Base-by-base conservation (phyloP, 2,797 vertebrate genomes). In the Chromobotia macracanthus region DNA sequence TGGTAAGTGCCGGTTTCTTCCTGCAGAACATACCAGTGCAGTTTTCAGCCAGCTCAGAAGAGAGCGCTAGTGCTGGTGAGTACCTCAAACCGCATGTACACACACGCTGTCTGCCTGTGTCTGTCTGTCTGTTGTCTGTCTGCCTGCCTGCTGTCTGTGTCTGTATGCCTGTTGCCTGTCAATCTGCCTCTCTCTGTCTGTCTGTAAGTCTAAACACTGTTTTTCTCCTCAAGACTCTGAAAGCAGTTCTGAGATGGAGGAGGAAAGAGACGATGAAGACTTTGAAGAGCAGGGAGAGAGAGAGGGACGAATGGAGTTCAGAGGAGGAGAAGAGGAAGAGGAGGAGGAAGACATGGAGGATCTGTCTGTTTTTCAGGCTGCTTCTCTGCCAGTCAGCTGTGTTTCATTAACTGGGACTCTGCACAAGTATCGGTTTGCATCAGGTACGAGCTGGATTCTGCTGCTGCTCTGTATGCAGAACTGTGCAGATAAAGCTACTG, bases 51-150 rank as follows among this genome's bases (percentile, higher is more conserved):
- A 65, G 19, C 4, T 18, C 53, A 5, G 10, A 44, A 4, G 73
- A 38, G 28, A 5, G 19, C 48, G 65, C 2, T 9, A 21, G 1
- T 13, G 35, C 79, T 86, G 84, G 91, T 92, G 44, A 75, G 87
- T 85, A 35, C 1, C 23, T 1, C 3, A 19, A 50, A 13, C 9
- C 9, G 5, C 3, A 0, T 46, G 25, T 72, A 63, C 38, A 55
- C 8, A 15, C 23, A 19, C 4, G 0, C 19, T 63, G 3, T 74
- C 38, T 68, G 13, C n/a, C n/a, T n/a, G n/a, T n/a, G n/a, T n/a
- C n/a, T n/a, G n/a, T n/a, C n/a, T n/a, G n/a, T n/a, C n/a, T n/a
- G n/a, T n/a, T n/a, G n/a, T n/a, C n/a, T n/a, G n/a, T n/a, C n/a
- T n/a, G n/a, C n/a, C n/a, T n/a, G n/a, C n/a, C n/a, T n/a, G n/a